Conservation (phyloP, 2,888 invertebrate genomes). For the Tromatobia lineatoria region DNA sequence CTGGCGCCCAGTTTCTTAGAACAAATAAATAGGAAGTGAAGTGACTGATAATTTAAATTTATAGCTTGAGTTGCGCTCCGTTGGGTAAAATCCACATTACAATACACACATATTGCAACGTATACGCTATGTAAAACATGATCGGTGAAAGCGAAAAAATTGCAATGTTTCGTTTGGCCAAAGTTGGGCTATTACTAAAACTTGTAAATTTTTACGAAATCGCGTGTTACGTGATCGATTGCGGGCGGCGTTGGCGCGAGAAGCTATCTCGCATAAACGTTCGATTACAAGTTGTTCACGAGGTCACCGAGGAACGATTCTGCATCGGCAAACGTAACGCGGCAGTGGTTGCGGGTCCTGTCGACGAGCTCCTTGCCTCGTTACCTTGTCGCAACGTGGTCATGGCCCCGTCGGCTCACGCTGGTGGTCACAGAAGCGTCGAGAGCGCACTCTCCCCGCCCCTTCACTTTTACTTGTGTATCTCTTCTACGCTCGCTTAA, state of each 20-base stretch:
- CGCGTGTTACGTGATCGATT: constrained; percentile 4
- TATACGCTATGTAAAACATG: background rate
- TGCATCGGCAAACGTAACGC: constrained; percentile 41
- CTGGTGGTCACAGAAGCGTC: constrained; percentile 79
- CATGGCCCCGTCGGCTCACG: constrained; percentile 81
- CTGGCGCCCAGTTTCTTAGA: no score
- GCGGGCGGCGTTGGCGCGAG: background rate
- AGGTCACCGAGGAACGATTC: constrained; percentile 53
- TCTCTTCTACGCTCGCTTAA: constrained; percentile 26
- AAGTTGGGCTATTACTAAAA: background rate
- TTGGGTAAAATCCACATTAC: background rate
- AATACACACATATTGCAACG: background rate
- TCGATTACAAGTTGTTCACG: constrained; percentile 5
- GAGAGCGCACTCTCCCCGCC: constrained; percentile 42
- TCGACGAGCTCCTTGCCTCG: constrained; percentile 72
- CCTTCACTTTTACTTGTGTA: constrained; percentile 70
- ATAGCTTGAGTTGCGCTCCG: no score
- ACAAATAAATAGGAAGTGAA: no score
- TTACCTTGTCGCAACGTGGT: constrained; percentile 85
- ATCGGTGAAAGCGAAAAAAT: constrained; percentile 10
- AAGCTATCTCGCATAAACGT: constrained; percentile 3
- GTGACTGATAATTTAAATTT: no score
- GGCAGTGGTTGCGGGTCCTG: constrained; percentile 50
- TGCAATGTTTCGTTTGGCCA: background rate
- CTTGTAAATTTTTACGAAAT: background rate